Percentiles rank a stretch among this genome's conserved stretches.
Conservation (phyloP, 2,888 invertebrate species). For the Molorchus minor region DNA sequence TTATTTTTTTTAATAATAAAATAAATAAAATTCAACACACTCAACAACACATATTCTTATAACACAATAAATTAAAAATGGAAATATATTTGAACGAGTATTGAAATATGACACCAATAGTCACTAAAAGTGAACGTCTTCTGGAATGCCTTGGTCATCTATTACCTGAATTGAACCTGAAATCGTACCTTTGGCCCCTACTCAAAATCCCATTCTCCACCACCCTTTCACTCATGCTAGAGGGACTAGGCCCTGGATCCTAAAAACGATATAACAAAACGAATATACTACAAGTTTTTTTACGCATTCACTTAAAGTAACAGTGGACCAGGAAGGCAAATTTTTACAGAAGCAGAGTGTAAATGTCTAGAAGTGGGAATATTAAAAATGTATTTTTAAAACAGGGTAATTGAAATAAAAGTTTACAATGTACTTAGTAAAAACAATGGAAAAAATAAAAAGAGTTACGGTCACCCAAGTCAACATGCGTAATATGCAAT, state of each 20-base stretch:
- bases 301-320: slow-evolving; percentile 5
- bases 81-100: slow-evolving; percentile 38
- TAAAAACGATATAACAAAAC: slow-evolving; percentile 37
- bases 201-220: slow-evolving; percentile 42
- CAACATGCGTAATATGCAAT: no score
- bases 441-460: no score
- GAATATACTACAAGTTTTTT: not conserved
- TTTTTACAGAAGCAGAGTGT: no score
- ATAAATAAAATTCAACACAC: slow-evolving; percentile 35
- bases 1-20: slow-evolving; percentile 36
- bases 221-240: slow-evolving; percentile 34
- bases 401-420: no score
- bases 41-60: slow-evolving; percentile 27
- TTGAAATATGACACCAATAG: slow-evolving; percentile 35
- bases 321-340: no score
- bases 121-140: slow-evolving; percentile 9
- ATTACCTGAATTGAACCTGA: slow-evolving; percentile 41
- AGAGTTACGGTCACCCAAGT: no score
- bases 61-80: slow-evolving; percentile 33
- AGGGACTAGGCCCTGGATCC: slow-evolving; percentile 54
- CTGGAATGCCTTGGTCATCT: slow-evolving; percentile 53
- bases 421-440: no score
- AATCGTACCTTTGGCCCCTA: slow-evolving; percentile 47
- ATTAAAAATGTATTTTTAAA: no score
- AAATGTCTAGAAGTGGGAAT: no score